Conservation (phyloP, 2,888 invertebrate species). For the Pteria penguin region DNA sequence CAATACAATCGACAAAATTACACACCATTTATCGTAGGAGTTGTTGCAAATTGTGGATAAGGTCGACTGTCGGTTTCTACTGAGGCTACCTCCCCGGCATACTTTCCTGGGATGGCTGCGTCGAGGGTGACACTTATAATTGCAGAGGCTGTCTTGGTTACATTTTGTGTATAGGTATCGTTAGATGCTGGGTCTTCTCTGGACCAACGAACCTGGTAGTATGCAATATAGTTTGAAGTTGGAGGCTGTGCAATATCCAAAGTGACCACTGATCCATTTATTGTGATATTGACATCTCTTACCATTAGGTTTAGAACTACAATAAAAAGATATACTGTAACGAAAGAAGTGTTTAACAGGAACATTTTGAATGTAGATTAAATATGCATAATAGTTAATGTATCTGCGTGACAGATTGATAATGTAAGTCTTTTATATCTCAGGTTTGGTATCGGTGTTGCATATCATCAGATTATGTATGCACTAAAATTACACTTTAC, state of each 20-base stretch:
- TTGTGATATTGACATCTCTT: neutral
- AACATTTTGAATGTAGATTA: too few relatives aligned
- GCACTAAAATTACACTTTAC: too few relatives aligned
- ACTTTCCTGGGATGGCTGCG: neutral
- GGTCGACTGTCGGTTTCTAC: neutral
- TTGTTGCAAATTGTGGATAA: neutral
- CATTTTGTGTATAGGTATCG: neutral
- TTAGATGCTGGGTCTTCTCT: too few relatives aligned
- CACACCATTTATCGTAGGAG: too few relatives aligned
- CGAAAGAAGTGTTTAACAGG: too few relatives aligned
- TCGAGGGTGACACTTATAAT: neutral
- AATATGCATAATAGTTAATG: too few relatives aligned
- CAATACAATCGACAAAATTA: too few relatives aligned
- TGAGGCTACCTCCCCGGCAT: neutral
- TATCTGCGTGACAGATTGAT: too few relatives aligned
- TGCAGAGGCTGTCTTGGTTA: neutral
- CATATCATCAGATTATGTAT: too few relatives aligned
- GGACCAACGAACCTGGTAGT: neutral
- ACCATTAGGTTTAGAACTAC: neutral
- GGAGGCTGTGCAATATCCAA: neutral
- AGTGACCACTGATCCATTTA: neutral
- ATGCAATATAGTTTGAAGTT: neutral
- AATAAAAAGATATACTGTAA: neutral
- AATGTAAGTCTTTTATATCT: too few relatives aligned
- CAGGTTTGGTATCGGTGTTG: too few relatives aligned